Evolutionary conservation across 2,888 invertebrate species (phyloP), one percentile per base, ranked within the genome.

Genomic region (Eledona agricola): DNA sequence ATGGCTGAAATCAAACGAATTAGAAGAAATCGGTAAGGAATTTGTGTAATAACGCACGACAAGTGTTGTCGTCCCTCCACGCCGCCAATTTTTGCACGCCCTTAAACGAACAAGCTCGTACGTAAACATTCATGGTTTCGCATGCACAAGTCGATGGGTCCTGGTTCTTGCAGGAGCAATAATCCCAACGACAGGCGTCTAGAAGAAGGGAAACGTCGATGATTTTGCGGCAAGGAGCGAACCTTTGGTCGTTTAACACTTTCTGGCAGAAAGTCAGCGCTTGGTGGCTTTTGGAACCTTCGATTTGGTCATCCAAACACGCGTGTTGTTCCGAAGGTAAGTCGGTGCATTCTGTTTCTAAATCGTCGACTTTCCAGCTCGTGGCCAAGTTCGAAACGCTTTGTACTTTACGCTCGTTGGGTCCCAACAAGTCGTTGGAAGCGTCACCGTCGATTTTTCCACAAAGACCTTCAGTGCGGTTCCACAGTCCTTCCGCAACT

Each of bases 401-500:
- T 53, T 70, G 71, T 0, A 78, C 74, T 3, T 76, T 63, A 1
- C 72, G 75, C 0, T 85, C 86, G 17, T 85, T 85, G 62, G 81
- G 81, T 0, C 82, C 83, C 17, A 76, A 72, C 57, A 90, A 79
- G 71, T 94, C 93, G 66, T 91, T 88, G 3, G 75, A 76, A 2
- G 78, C 74, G 63, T 85, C 80, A 0, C 89, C 88, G 72, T 94
- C 89, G 60, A 90, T 76, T 0, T 79, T 80, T 0, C 95, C 94
- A 69, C 95, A 95, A 0, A 95, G 78, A 43, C 94, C 95, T 55
- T 84, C 84, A 0, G 91, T 89, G 64, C 86, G 84, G 66, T 89
- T 89, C 88, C 90, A 92, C 19, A 90, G 73, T 1, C 80, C 79
- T 12, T 87, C 83, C 1, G 83, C 79, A 0, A 85, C 86, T 69